Base-by-base conservation (phyloP, 1,140 invertebrate species). In the Drosophila prosaltans region DNA sequence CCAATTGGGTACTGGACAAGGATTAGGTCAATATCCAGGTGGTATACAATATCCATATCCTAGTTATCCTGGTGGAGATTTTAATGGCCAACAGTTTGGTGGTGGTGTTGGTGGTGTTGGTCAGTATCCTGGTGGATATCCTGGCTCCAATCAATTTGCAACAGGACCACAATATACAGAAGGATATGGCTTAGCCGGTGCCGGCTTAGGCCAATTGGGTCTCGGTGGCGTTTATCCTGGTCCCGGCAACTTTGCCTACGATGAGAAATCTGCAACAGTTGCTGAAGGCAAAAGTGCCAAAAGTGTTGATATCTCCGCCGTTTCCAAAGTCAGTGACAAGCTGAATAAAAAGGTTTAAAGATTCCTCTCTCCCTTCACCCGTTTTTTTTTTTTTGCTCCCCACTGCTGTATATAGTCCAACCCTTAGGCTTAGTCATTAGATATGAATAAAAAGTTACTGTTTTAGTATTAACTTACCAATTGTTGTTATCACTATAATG, bases 401-500 rank as follows among this genome's bases (percentile, higher is more conserved):
- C 28, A 51, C 41, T 55, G 64, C 30, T 74, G 65, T 72, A 73
- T 3, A 74, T 83, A 86, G 72, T 28, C 1, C 28, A 21, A 72
- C 26, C 7, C 10, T 81, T 81, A 78, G 68, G 26, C 32, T 30
- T 89, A 83, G 71, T 62, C 3, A 66, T 72, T 68, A 41, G 24
- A 58, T 55, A 51, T 36, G 61, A 78, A 80, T 71, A 76, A 60
- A 91, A 64, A 65, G 65, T 36, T 54, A 45, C 59, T 71, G 10
- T 55, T 69, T 40, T 60, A 0, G 26, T 8, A 26, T 8, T 3
- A 48, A 93, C 94, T 95, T 91, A 98, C 98, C 98, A 63, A 98
- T 99, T 24, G 98, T 99, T 1, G 98, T 99, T 85, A 99, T 99
- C 57, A 99, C 98, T 81, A 99, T 99, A 80, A 99, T 97, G 69